phyloP scores from a whole-genome alignment of 2,113 vertebrate species.

The Riparia riparia region DNA sequence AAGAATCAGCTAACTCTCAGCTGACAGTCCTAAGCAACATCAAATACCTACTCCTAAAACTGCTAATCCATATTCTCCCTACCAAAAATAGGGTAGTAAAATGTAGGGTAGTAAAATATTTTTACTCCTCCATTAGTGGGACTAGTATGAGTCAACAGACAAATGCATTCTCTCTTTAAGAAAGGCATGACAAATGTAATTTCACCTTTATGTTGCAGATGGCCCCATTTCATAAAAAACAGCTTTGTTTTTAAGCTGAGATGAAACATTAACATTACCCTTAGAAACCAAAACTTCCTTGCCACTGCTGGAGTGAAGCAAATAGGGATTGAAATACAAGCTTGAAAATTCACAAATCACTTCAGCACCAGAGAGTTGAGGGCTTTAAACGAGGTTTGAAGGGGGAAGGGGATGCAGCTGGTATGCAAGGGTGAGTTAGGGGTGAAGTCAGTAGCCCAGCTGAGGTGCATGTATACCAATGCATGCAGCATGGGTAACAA shows the following conservation, averaged over 20 bases:
- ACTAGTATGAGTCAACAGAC: not conserved
- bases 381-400: too few species aligned
- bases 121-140: not conserved
- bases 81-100: not conserved
- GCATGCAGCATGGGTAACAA: too few species aligned
- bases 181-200: not conserved
- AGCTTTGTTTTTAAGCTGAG: slow-evolving; percentile 9
- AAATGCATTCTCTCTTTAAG: not conserved
- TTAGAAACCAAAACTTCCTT: not conserved
- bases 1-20: not conserved
- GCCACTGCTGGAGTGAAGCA: not conserved
- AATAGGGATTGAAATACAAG: not conserved
- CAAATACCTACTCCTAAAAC: not conserved
- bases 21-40: not conserved
- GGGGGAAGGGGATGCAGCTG: too few species aligned
- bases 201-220: not conserved
- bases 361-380: not conserved
- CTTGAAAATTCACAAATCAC: not conserved
- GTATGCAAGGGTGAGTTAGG: too few species aligned
- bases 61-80: not conserved
- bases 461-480: too few species aligned
- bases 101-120: not conserved
- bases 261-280: not conserved
- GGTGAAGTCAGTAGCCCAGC: too few species aligned
- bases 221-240: not conserved